These are phyloP conservation scores for Caranx ignobilis DNA, from an alignment of 2,113 vertebrate genomes.

Conservation along the genomic window DNA sequence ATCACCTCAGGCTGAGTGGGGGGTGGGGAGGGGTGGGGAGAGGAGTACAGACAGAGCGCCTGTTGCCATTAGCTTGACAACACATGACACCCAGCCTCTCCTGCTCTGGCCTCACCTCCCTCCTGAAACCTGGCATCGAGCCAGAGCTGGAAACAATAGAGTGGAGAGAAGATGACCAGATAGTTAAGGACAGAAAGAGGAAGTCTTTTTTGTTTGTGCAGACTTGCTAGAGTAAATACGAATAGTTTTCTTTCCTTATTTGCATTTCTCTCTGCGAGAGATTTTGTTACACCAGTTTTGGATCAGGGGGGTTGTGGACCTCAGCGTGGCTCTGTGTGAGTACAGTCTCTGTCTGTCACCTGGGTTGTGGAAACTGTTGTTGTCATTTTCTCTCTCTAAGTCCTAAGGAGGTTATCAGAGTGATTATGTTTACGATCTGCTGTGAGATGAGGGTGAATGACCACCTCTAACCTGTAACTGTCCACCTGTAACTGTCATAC, in stretches of 20 bases:
- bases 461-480: neutral
- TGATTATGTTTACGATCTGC: conserved; percentile 46
- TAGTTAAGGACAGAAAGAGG: conserved; percentile 69
- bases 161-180: conserved; percentile 39
- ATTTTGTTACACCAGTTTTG: neutral
- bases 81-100: conserved; percentile 57
- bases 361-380: neutral
- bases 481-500: conserved; percentile 3
- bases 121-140: conserved; percentile 65
- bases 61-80: conserved; percentile 39
- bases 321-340: neutral
- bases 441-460: conserved; percentile 25
- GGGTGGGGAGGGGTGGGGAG: neutral
- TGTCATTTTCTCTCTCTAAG: conserved; percentile 19
- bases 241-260: conserved; percentile 9
- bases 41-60: conserved; percentile 40
- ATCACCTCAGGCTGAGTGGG: conserved; percentile 9
- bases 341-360: neutral
- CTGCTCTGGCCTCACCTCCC: conserved; percentile 51
- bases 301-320: neutral
- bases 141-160: conserved; percentile 64
- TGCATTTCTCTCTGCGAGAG: neutral
- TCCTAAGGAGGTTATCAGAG: conserved; percentile 33
- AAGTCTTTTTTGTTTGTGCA: conserved; percentile 45
- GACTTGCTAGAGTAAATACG: conserved; percentile 31